phyloP scores from a whole-genome alignment of 1,140 invertebrate species.

The Contarinia nasturtii region DNA sequence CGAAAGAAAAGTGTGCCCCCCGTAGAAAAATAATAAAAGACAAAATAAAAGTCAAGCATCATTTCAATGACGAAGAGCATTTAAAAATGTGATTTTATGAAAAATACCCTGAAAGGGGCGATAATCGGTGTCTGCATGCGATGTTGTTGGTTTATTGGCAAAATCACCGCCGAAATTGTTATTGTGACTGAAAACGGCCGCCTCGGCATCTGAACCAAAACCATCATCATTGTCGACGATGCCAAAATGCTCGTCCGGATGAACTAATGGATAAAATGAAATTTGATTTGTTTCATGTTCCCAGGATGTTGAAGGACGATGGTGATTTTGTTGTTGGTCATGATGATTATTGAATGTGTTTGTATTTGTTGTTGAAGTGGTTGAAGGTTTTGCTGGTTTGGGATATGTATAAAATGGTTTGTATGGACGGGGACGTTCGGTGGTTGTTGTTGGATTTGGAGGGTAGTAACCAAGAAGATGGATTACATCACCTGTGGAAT shows the following conservation, averaged over 20 bases:
- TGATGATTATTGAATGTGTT: neutral
- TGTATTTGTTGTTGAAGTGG: neutral
- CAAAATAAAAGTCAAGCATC: no score
- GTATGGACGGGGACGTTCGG: constrained; percentile 5
- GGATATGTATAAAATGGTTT: neutral
- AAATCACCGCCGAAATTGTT: constrained; percentile 22
- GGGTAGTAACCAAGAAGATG: constrained; percentile 24
- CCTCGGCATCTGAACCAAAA: neutral
- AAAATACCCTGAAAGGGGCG: constrained; percentile 23
- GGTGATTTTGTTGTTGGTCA: constrained; percentile 1
- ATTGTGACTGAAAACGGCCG: constrained; percentile 1
- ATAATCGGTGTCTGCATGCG: constrained; percentile 6
- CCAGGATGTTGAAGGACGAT: constrained; percentile 7
- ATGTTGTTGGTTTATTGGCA: constrained; percentile 8
- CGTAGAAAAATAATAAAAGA: no score
- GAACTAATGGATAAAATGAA: neutral
- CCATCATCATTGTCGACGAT: neutral
- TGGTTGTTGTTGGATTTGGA: constrained; percentile 13
- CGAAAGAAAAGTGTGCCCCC: no score
- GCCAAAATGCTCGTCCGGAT: neutral
- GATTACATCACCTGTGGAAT: constrained; percentile 21
- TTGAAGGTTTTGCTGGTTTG: neutral
- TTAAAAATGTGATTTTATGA: no score
- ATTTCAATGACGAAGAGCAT: no score
- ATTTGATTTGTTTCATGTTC: constrained; percentile 15